These are phyloP conservation scores for Ceyx cyanopectus DNA, from an alignment of 2,113 vertebrate species.

Conservation along the genomic window DNA sequence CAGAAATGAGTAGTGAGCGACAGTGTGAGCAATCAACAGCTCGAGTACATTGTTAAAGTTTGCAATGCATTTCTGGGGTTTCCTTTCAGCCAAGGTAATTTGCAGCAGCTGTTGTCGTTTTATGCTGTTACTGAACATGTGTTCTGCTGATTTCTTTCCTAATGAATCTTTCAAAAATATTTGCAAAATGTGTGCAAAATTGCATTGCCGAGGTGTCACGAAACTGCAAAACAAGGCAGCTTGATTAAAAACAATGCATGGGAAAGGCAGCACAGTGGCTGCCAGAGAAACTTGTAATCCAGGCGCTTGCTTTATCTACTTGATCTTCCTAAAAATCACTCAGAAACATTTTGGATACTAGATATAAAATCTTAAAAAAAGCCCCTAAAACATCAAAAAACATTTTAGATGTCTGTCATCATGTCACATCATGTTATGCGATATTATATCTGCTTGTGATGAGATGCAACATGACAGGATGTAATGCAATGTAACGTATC, in stretches of 20 bases:
- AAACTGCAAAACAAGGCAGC: not conserved
- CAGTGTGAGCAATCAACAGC: conserved; percentile 48
- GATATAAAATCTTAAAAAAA: conserved; percentile 29
- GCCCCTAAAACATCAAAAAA: not conserved
- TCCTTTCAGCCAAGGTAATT: conserved; percentile 68
- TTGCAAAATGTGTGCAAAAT: conserved; percentile 45
- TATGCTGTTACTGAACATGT: conserved; percentile 26
- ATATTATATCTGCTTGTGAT: conserved; percentile 72
- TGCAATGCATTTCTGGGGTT: conserved; percentile 56
- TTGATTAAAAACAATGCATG: not conserved
- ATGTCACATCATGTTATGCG: conserved; percentile 74
- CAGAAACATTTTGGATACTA: conserved; percentile 29
- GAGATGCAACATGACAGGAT: conserved; percentile 77
- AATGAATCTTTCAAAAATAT: conserved; percentile 56
- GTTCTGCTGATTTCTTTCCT: conserved; percentile 31
- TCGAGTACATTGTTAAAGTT: conserved; percentile 72
- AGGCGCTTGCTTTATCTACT: not conserved
- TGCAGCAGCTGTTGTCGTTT: conserved; percentile 59
- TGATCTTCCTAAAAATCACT: not conserved
- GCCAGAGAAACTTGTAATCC: not conserved
- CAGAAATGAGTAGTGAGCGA: conserved; percentile 59
- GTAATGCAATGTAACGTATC: conserved; percentile 82
- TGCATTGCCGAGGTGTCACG: not conserved
- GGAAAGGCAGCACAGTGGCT: not conserved
- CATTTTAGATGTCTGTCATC: conserved; percentile 70